Conservation (phyloP, 2,888 invertebrate species). For the Pyralis farinalis region DNA sequence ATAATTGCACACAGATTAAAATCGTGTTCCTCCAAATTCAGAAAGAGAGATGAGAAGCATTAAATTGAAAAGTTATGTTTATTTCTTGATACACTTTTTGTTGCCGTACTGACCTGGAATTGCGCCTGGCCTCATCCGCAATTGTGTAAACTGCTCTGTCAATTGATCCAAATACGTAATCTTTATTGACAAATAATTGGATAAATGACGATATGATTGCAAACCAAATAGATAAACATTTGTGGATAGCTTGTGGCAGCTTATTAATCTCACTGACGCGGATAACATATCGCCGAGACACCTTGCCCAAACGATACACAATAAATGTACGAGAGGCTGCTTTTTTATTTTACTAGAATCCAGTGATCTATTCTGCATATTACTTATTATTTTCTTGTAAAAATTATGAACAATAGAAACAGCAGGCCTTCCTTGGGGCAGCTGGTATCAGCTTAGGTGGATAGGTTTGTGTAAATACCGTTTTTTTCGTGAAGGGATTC, state of each 20-base stretch:
- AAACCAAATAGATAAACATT: conserved; percentile 52
- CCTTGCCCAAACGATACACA: conserved; percentile 43
- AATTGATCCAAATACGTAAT: conserved; percentile 11
- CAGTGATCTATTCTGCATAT: conserved; percentile 28
- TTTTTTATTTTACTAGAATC: conserved; percentile 23
- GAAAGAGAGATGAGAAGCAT: no score
- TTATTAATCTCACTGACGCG: conserved; percentile 37
- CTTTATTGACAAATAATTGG: conserved; percentile 36
- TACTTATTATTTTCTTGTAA: background rate
- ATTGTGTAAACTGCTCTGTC: background rate
- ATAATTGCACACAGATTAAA: no score
- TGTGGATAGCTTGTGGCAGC: conserved; percentile 45
- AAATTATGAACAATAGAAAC: conserved; percentile 48
- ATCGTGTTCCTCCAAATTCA: no score
- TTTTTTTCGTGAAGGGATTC: conserved; percentile 59
- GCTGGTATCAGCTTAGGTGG: conserved; percentile 60
- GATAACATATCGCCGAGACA: conserved; percentile 42
- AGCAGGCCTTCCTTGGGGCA: conserved; percentile 56
- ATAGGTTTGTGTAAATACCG: conserved; percentile 60
- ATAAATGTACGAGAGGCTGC: conserved; percentile 35
- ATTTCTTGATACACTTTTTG: no score
- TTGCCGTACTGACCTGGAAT: background rate
- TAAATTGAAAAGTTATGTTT: no score
- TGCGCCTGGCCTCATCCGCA: background rate
- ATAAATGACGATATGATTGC: conserved; percentile 40